phyloP scores from a whole-genome alignment of 1,140 invertebrate genomes.

The Tigriopus japonicus region DNA sequence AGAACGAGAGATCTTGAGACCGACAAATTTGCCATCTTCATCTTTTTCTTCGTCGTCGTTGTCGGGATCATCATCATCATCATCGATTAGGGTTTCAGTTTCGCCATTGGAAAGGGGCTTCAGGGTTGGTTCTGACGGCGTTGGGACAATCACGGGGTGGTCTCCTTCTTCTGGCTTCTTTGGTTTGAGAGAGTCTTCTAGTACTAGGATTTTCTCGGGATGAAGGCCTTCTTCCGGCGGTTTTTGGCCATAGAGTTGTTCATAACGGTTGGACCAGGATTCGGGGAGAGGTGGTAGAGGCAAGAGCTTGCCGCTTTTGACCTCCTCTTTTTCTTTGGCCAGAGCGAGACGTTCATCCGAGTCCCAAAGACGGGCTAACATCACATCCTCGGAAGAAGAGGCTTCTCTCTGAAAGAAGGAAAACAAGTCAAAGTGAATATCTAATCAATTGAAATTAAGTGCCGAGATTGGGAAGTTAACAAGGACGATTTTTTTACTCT shows the following conservation, averaged over 20 bases:
- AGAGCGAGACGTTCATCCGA: constrained; percentile 2
- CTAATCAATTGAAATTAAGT: too few species aligned
- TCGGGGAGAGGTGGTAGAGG: neutral
- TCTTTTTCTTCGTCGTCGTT: too few species aligned
- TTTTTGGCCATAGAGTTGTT: neutral
- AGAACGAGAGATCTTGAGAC: too few species aligned
- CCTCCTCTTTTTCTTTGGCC: constrained; percentile 6
- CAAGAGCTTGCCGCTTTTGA: neutral
- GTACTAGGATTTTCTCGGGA: neutral
- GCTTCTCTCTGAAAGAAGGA: neutral
- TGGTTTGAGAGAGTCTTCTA: neutral
- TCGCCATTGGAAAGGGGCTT: too few species aligned
- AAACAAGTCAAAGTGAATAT: too few species aligned
- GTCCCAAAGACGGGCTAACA: constrained; percentile 13
- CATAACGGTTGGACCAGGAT: neutral
- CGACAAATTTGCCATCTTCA: too few species aligned
- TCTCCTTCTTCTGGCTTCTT: neutral
- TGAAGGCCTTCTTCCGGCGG: neutral
- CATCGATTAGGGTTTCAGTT: too few species aligned
- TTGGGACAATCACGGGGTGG: too few species aligned
- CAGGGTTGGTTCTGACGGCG: too few species aligned
- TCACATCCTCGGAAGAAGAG: constrained; percentile 12
- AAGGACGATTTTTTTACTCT: too few species aligned
- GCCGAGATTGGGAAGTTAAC: too few species aligned
- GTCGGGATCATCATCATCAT: too few species aligned